Base-by-base conservation (phyloP, 2,113 vertebrate genomes). In the Anolis carolinensis region DNA sequence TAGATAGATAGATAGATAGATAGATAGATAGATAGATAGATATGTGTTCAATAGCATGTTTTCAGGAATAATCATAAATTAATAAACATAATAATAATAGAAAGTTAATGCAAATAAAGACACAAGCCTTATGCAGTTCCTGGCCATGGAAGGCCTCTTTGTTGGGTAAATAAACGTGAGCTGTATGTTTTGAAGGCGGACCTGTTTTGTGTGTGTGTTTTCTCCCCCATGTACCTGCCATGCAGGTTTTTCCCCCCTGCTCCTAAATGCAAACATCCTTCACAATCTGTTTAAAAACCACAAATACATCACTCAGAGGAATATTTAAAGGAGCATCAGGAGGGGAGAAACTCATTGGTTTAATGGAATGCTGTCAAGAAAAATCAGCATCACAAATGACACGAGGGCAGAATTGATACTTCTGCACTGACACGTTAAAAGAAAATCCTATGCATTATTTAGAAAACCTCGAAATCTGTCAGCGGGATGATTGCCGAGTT, bases 381-480 rank as follows among this genome's bases (percentile, higher is more conserved):
- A 96, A 96, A 97, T 97, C 95, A 97, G 93, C 95, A 94, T 97
- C 96, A 96, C 91, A 90, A 96, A 95, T 87, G 95, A 96, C 96
- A 97, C 92, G 85, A 93, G 94, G 95, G 95, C 95, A 95, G 95
- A 96, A 97, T 94, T 97, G 96, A 97, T 97, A 97, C 95, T 97
- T 97, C 94, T 96, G 93, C 93, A 95, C 95, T 97, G 96, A 97
- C 95, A 96, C 93, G 95, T 96, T 96, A 97, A 97, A 97, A 97
- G 96, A 97, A 97, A 97, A 97, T 95, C 94, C 94, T 93, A 97
- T 97, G 94, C 96, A 97, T 97, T 97, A 97, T 98, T 97, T 97
- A 97, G 96, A 96, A 96, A 95, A 95, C 94, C 91, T 92, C 94
- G 94, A 95, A 96, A 95, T 95, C 95, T 97, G 95, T 97, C 96